Conservation (phyloP, 1,140 invertebrate species). For the Pseudomyrmex concolor region DNA sequence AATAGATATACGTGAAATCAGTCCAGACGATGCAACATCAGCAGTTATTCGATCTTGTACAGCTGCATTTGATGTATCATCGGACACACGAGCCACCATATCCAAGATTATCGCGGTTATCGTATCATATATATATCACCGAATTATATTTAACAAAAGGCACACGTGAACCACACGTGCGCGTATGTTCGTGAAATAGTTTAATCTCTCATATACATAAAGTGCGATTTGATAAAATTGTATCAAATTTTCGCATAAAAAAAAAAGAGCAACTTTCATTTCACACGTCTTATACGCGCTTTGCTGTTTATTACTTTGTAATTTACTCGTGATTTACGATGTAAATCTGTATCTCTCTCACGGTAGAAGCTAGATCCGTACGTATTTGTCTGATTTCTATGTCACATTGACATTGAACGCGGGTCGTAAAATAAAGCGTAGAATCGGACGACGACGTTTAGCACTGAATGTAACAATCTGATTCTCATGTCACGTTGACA, state of each 20-base stretch:
- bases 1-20: constrained; percentile 5
- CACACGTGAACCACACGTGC: background rate
- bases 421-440: constrained; percentile 9
- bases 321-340: background rate
- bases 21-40: constrained; percentile 12
- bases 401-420: constrained; percentile 1
- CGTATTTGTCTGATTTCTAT: background rate
- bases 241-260: background rate
- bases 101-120: constrained; percentile 28
- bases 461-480: constrained; percentile 1
- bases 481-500: constrained; percentile 51
- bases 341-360: background rate
- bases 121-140: background rate
- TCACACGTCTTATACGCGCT: background rate
- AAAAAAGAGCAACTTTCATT: background rate
- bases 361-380: background rate
- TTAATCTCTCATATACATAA: background rate
- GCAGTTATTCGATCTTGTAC: constrained; percentile 19
- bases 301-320: background rate
- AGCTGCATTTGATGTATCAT: constrained; percentile 14
- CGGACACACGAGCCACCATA: constrained; percentile 1
- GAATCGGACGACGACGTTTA: constrained; percentile 5
- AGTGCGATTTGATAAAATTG: background rate
- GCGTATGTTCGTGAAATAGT: no score
- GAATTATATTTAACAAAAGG: background rate